phyloP scores from a whole-genome alignment of 2,113 vertebrate genomes.

The Myotis davidii region DNA sequence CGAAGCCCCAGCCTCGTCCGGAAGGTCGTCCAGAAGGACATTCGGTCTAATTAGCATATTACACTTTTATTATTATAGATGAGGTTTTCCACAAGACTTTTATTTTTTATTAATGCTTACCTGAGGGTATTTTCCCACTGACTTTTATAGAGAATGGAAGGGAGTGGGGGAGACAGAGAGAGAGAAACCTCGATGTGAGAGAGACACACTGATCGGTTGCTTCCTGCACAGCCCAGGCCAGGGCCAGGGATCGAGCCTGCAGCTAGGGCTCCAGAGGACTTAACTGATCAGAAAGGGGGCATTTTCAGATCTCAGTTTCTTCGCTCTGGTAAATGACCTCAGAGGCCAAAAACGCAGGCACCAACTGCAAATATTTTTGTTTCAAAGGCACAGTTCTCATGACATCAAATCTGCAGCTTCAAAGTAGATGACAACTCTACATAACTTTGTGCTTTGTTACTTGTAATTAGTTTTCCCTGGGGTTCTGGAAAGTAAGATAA shows the following conservation, averaged over 20 bases:
- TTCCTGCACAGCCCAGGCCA: too few relatives aligned
- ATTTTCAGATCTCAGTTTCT: conserved; percentile 74
- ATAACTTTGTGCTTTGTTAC: conserved; percentile 56
- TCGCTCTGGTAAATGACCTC: conserved; percentile 17
- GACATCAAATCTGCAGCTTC: conserved; percentile 33
- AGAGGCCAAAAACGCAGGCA: not conserved
- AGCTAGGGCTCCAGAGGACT: conserved; percentile 1
- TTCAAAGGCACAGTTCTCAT: conserved; percentile 28
- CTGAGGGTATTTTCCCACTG: too few relatives aligned
- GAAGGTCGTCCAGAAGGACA: too few relatives aligned
- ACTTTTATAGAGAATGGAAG: too few relatives aligned
- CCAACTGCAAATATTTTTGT: conserved; percentile 53
- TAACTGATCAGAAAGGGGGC: conserved; percentile 54
- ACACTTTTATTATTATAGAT: not conserved
- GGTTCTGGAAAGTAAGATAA: not conserved
- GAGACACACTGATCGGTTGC: too few relatives aligned
- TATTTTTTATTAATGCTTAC: too few relatives aligned
- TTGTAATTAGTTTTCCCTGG: conserved; percentile 56
- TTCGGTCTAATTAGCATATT: too few relatives aligned
- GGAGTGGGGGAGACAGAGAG: too few relatives aligned
- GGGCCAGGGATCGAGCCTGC: too few relatives aligned
- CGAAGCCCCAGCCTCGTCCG: too few relatives aligned
- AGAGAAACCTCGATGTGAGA: too few relatives aligned
- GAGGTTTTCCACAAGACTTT: conserved; percentile 56
- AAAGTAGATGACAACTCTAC: conserved; percentile 24